Evolutionary conservation across 2,113 vertebrate genomes (phyloP).

Genomic region (Periophthalmodon schlosseri): DNA sequence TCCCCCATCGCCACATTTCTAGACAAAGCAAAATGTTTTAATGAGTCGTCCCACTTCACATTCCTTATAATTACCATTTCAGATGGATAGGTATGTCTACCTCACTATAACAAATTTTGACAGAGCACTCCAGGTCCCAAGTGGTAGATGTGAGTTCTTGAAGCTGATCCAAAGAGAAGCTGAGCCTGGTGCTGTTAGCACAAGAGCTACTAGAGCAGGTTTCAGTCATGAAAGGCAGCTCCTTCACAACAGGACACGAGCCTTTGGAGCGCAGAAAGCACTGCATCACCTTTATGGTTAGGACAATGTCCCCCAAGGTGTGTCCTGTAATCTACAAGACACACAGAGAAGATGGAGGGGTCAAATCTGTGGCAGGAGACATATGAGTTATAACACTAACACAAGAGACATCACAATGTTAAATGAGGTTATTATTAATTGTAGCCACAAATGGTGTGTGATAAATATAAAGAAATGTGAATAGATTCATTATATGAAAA

Average conservation of each 20-base stretch:
- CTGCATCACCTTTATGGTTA: conserved; percentile 58
- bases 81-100: conserved; percentile 28
- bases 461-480: no score
- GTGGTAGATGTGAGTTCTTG: conserved; percentile 63
- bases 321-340: conserved; percentile 57
- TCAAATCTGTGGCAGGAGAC: not conserved
- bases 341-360: conserved; percentile 9
- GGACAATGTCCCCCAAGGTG: conserved; percentile 19
- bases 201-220: conserved; percentile 52
- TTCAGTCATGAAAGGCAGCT: conserved; percentile 60
- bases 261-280: conserved; percentile 58
- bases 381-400: not conserved
- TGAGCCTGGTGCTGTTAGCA: conserved; percentile 65
- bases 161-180: conserved; percentile 71
- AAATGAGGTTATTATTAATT: no score
- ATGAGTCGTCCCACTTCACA: not conserved
- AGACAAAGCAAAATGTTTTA: conserved; percentile 10
- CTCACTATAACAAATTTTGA: conserved; percentile 54
- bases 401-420: not conserved
- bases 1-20: conserved; percentile 62
- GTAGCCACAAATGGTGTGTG: no score
- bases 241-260: conserved; percentile 23
- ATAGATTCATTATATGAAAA: no score
- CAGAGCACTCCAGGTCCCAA: conserved; percentile 73
- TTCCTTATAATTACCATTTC: not conserved